These are phyloP conservation scores for Macrocentrus cingulum DNA, from an alignment of 1,140 invertebrate species.

Conservation along the genomic window DNA sequence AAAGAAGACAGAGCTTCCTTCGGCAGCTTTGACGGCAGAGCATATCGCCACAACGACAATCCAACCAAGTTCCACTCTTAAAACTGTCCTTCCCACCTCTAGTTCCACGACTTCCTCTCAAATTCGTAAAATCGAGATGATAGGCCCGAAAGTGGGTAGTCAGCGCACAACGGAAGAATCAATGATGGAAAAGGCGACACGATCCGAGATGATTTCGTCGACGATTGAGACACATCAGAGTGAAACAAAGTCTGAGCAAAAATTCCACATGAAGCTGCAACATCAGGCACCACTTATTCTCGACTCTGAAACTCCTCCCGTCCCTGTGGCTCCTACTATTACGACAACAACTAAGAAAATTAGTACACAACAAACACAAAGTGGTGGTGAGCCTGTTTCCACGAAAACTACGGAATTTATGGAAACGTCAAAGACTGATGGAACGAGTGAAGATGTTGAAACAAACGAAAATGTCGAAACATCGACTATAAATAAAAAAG, in stretches of 20 bases:
- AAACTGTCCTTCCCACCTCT: conserved; percentile 40
- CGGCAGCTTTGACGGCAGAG: conserved; percentile 45
- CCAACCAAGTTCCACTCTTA: conserved; percentile 46
- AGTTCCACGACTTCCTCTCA: conserved; percentile 38
- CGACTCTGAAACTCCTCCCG: conserved; percentile 13
- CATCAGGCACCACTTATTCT: conserved; percentile 50
- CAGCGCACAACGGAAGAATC: conserved; percentile 30
- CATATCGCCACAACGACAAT: conserved; percentile 50
- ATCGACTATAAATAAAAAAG: conserved; percentile 55
- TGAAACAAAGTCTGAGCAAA: conserved; percentile 56
- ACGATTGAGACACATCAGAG: conserved; percentile 51
- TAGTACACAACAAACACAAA: conserved; percentile 25
- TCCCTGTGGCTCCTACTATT: conserved; percentile 10
- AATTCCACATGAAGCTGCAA: conserved; percentile 57
- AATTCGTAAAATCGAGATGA: conserved; percentile 42
- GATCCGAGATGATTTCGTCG: conserved; percentile 53
- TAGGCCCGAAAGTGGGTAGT: conserved; percentile 23
- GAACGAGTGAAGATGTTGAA: conserved; percentile 33
- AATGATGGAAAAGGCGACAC: conserved; percentile 38
- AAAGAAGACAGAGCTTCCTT: conserved; percentile 47
- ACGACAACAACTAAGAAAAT: conserved; percentile 27
- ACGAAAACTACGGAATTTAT: conserved; percentile 37
- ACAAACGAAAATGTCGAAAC: conserved; percentile 57
- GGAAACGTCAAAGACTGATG: conserved; percentile 34
- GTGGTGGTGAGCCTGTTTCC: conserved; percentile 29